These are phyloP conservation scores for Hecatera dysodea DNA, from an alignment of 2,888 invertebrate genomes.

Conservation along the genomic window DNA sequence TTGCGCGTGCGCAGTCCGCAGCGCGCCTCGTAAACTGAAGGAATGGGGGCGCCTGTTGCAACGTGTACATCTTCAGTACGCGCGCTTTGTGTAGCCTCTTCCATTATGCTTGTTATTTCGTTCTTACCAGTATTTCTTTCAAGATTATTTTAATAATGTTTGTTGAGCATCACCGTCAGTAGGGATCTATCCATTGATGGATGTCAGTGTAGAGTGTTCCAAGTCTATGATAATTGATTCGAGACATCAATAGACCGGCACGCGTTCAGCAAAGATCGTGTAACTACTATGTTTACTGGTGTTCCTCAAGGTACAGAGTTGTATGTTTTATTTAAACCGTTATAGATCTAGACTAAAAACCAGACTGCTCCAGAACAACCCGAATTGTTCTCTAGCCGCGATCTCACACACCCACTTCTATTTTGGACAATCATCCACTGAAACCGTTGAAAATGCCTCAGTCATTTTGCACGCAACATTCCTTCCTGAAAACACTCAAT, in stretches of 20 bases:
- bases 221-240: too few relatives aligned
- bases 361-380: slow-evolving; percentile 17
- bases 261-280: not conserved
- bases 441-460: slow-evolving; percentile 27
- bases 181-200: not conserved
- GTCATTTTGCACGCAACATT: slow-evolving; percentile 23
- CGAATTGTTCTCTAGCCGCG: not conserved
- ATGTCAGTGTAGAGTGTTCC: not conserved
- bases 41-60: slow-evolving; percentile 64
- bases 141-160: slow-evolving; percentile 13
- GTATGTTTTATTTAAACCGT: not conserved
- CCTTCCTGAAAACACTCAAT: slow-evolving; percentile 48
- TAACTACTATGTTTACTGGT: not conserved
- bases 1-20: slow-evolving; percentile 32
- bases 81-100: slow-evolving; percentile 23
- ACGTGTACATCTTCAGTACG: slow-evolving; percentile 45
- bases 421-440: slow-evolving; percentile 52
- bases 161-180: slow-evolving; percentile 2
- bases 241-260: too few relatives aligned
- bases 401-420: slow-evolving; percentile 36
- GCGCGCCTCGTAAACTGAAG: slow-evolving; percentile 58
- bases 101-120: slow-evolving; percentile 28
- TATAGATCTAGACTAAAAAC: not conserved
- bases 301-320: not conserved
- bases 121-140: slow-evolving; percentile 36